Conservation (phyloP, 2,797 vertebrate species). For the Parauchenoglanis ngamensis region DNA sequence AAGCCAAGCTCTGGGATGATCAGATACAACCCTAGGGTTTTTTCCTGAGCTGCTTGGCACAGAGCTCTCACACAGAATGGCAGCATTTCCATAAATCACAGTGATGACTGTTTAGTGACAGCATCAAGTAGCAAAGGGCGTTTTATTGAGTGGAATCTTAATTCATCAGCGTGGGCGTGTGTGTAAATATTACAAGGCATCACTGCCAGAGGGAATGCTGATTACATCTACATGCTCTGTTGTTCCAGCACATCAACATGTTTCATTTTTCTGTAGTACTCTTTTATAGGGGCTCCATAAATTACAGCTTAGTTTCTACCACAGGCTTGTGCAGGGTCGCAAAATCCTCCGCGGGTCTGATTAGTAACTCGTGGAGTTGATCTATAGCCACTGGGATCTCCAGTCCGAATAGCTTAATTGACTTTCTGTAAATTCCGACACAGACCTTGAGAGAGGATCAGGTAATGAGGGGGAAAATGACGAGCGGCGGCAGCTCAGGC, state of each 20-base stretch:
- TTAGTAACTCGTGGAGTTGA: conserved; percentile 74
- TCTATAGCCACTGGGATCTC: conserved; percentile 76
- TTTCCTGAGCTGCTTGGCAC: conserved; percentile 1
- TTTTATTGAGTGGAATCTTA: conserved; percentile 36
- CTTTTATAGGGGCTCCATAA: conserved; percentile 63
- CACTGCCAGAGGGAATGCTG: conserved; percentile 54
- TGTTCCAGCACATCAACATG: conserved; percentile 55
- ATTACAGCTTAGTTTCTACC: conserved; percentile 64
- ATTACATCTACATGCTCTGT: conserved; percentile 60
- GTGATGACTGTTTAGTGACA: conserved; percentile 32
- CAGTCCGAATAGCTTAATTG: conserved; percentile 77
- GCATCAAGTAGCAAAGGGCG: conserved; percentile 22
- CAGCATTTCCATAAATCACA: conserved; percentile 36
- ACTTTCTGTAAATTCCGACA: conserved; percentile 73
- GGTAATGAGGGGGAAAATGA: conserved; percentile 77
- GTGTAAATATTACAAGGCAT: conserved; percentile 47
- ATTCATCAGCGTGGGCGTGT: conserved; percentile 24
- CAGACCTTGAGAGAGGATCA: conserved; percentile 75
- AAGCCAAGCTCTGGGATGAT: background rate
- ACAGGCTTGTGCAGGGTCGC: conserved; percentile 48
- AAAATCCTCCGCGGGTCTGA: conserved; percentile 61
- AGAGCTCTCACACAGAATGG: conserved; percentile 10
- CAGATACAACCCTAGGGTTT: background rate
- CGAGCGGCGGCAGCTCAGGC: conserved; percentile 63
- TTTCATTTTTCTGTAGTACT: conserved; percentile 63